Percentiles rank a stretch among this genome's conserved stretches.
Conservation (phyloP, 2,888 invertebrate species). For the Odontomyia ornata region DNA sequence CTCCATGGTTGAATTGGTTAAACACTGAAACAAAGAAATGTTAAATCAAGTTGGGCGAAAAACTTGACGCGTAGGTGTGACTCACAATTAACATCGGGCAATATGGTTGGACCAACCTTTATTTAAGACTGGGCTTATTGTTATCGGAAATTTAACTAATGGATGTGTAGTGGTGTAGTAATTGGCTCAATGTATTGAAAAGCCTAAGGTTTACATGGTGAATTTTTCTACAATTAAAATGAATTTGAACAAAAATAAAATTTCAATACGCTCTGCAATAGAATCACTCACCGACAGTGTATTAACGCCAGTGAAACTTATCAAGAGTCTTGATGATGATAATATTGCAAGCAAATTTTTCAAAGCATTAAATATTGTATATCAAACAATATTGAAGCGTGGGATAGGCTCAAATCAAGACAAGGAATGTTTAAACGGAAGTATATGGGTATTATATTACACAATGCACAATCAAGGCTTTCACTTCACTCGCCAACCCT, state of each 20-base stretch:
- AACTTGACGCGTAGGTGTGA: no score
- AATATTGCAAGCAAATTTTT: conserved; percentile 83
- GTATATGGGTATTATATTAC: conserved; percentile 63
- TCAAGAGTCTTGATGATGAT: conserved; percentile 58
- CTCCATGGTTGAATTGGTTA: no score
- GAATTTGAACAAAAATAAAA: conserved; percentile 69
- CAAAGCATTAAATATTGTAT: conserved; percentile 77
- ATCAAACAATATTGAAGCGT: conserved; percentile 55
- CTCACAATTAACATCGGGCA: no score
- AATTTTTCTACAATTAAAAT: conserved; percentile 76
- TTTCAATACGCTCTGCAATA: conserved; percentile 70
- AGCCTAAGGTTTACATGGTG: conserved; percentile 80
- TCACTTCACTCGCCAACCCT: no score
- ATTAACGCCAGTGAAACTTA: conserved; percentile 81
- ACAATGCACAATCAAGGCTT: conserved; percentile 63
- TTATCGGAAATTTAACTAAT: no score
- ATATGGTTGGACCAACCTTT: no score
- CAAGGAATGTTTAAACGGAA: conserved; percentile 60
- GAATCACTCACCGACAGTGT: conserved; percentile 82
- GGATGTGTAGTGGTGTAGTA: no score
- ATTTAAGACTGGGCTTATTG: no score
- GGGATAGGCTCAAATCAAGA: conserved; percentile 60
- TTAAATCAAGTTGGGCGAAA: no score
- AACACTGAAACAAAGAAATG: no score
- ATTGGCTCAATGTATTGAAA: conserved; percentile 87